These are phyloP conservation scores for Eospalax fontanierii DNA, from an alignment of 2,797 vertebrate species.

Conservation along the genomic window DNA sequence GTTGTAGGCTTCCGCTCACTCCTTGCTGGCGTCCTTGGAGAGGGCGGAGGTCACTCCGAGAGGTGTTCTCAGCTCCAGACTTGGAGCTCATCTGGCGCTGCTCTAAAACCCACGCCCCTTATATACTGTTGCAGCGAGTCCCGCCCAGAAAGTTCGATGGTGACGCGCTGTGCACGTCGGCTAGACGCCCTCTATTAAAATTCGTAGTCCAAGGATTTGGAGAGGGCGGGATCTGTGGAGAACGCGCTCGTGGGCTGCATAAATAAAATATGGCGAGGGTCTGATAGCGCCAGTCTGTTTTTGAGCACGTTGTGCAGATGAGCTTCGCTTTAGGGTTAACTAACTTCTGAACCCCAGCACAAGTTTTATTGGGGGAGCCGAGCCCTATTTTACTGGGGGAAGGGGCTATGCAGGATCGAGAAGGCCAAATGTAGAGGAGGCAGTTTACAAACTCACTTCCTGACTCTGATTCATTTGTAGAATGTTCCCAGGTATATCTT, in stretches of 20 bases:
- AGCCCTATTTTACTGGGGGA: not conserved
- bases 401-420: not conserved
- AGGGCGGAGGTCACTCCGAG: accelerated
- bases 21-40: accelerated
- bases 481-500: not conserved
- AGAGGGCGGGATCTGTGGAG: not conserved
- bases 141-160: not conserved
- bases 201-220: accelerated
- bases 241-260: not conserved
- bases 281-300: not conserved
- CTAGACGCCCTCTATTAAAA: not conserved
- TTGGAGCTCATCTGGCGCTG: accelerated
- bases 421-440: not conserved
- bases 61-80: accelerated
- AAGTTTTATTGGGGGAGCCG: no score
- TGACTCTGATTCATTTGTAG: accelerated
- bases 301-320: not conserved
- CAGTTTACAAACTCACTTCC: no score
- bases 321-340: not conserved
- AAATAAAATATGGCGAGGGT: not conserved
- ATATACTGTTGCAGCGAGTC: not conserved
- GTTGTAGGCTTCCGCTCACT: not conserved
- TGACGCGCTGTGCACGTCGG: accelerated
- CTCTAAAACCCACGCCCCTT: accelerated
- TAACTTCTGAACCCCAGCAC: not conserved